Base-by-base conservation (phyloP, 2,113 vertebrate genomes). In the Sprattus sprattus region DNA sequence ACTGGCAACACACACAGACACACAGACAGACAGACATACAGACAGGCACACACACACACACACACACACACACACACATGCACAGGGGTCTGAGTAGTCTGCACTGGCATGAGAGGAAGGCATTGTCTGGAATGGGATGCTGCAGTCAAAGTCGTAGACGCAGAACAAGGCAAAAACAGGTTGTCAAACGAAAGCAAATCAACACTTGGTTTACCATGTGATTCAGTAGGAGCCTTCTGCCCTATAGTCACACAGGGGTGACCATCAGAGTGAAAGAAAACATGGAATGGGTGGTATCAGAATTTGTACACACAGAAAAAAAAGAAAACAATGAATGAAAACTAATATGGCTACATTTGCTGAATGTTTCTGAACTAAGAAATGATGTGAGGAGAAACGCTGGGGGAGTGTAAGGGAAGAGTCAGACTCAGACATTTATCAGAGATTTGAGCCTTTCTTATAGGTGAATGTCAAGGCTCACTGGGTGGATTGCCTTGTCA, bases 181-280 rank as follows among this genome's bases (percentile, higher is more conserved):
- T 11, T 71, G 25, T 25, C 81, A 90, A 89, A 81, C 91, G 90
- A 88, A 89, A 89, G 60, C 81, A 88, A 86, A 87, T 82, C 67
- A 84, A 84, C 86, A 84, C 75, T 80, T 91, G 54, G 87, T 94
- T 96, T 96, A 96, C 95, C 95, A 93, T 95, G 91, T 85, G 93
- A 92, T 75, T 96, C 95, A 92, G 93, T 92, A 88, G 94, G 90
- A 88, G 92, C 87, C 90, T 93, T 94, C 93, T 92, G 94, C 91
- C 94, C 95, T 95, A 93, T 87, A 92, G 89, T 92, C 90, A 94
- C 92, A 93, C 91, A 85, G 89, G 83, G 64, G 92, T 91, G 90
- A 90, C n/a, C 45, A 88, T 85, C 89, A 87, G 84, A 91, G 89
- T 93, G 90, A 82, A 90, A 84, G 83, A 89, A 87, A 90, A 89